These are phyloP conservation scores for Camponotus pennsylvanicus DNA, from an alignment of 1,140 invertebrate genomes.

Conservation along the genomic window DNA sequence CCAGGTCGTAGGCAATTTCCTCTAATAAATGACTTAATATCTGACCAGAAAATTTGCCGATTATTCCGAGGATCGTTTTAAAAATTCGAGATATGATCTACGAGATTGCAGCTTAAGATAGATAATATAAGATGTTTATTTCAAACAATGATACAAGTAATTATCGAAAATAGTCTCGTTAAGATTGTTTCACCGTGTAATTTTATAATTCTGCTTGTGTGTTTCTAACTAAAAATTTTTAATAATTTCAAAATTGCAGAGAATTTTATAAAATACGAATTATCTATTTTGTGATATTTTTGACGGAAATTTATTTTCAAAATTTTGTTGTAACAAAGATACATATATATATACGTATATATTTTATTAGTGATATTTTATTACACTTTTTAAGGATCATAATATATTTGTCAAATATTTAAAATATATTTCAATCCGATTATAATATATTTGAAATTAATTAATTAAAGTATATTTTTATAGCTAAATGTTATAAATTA, in stretches of 20 bases:
- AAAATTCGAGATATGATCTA: not conserved
- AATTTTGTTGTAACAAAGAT: not conserved
- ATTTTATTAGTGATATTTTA: no score
- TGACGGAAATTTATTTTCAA: not conserved
- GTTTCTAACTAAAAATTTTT: not conserved
- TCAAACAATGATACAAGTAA: not conserved
- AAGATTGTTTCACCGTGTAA: not conserved
- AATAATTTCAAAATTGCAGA: not conserved
- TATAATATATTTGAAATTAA: not conserved
- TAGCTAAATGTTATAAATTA: not conserved
- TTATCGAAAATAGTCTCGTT: not conserved
- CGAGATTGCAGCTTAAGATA: not conserved
- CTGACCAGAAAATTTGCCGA: not conserved
- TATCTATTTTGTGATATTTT: not conserved
- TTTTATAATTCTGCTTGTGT: not conserved
- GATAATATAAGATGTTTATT: not conserved
- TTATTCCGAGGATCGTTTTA: not conserved
- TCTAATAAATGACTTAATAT: constrained; percentile 5
- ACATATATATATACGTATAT: no score
- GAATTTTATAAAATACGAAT: not conserved
- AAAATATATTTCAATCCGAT: not conserved
- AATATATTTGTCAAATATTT: not conserved
- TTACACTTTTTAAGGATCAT: not conserved
- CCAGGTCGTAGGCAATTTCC: not conserved
- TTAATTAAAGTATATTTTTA: not conserved